These are phyloP conservation scores for Triplophysa rosa DNA, from an alignment of 2,113 vertebrate species.

Conservation along the genomic window DNA sequence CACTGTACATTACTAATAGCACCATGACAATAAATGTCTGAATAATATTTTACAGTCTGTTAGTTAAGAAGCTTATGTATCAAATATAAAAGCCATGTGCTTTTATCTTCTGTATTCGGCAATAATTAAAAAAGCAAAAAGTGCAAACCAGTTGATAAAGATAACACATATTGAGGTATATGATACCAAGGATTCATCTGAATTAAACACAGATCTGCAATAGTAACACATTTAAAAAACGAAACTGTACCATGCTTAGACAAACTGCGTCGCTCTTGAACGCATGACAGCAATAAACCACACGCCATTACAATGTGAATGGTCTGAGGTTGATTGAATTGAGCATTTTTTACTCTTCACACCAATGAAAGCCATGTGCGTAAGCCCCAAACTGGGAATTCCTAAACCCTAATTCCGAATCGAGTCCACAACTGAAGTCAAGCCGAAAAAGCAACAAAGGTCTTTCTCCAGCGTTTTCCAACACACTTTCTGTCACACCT, in stretches of 20 bases:
- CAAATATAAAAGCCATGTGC: slow-evolving; percentile 29
- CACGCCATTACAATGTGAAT: not conserved
- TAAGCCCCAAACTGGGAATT: slow-evolving; percentile 25
- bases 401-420: not conserved
- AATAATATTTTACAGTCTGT: slow-evolving; percentile 1
- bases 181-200: slow-evolving; percentile 52
- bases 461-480: not conserved
- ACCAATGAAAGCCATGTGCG: not conserved
- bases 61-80: slow-evolving; percentile 46
- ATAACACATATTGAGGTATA: slow-evolving; percentile 69
- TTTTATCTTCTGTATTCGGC: slow-evolving; percentile 25
- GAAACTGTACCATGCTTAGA: not conserved
- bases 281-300: slow-evolving; percentile 1
- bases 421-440: not conserved
- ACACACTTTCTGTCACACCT: not conserved
- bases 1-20: slow-evolving; percentile 57
- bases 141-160: slow-evolving; percentile 69
- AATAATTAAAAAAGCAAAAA: slow-evolving; percentile 61
- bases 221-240: not conserved
- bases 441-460: not conserved
- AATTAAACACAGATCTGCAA: slow-evolving; percentile 33
- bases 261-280: not conserved
- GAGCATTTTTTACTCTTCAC: not conserved
- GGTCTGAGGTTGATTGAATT: not conserved
- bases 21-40: slow-evolving; percentile 55